phyloP scores from a whole-genome alignment of 2,113 vertebrate genomes.

The Nothoprocta perdicaria region DNA sequence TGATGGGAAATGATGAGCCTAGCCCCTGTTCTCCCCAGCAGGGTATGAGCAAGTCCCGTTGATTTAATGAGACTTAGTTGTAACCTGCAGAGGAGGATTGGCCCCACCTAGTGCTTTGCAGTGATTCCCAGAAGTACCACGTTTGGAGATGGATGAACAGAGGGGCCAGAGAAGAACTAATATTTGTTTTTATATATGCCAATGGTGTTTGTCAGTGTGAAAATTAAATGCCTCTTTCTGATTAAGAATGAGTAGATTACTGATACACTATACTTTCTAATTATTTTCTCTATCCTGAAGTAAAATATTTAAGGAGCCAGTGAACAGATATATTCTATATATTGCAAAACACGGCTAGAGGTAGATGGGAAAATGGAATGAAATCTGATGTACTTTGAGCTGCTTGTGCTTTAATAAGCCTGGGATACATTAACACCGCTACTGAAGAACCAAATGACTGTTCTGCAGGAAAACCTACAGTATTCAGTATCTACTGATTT shows the following conservation, averaged over 20 bases:
- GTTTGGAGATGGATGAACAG: not conserved
- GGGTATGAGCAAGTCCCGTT: not conserved
- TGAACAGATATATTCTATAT: not conserved
- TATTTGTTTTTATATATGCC: not conserved
- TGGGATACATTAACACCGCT: not conserved
- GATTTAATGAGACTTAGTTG: not conserved
- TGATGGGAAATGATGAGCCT: not conserved
- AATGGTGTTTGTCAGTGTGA: not conserved
- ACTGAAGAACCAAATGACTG: not conserved
- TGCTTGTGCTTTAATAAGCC: not conserved
- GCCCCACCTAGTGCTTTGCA: not conserved
- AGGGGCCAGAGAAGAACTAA: not conserved
- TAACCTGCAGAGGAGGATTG: not conserved
- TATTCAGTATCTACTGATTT: not conserved
- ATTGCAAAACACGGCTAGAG: not conserved
- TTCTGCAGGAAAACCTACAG: not conserved
- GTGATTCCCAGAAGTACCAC: not conserved
- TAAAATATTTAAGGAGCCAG: not conserved
- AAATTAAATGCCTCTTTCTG: not conserved
- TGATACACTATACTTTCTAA: not conserved
- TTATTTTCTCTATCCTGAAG: not conserved
- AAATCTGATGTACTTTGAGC: not conserved
- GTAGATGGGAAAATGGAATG: not conserved
- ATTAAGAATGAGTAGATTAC: not conserved
- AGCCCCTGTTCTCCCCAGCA: not conserved